Conservation (phyloP, 2,113 vertebrate species). For the Micromys minutus region DNA sequence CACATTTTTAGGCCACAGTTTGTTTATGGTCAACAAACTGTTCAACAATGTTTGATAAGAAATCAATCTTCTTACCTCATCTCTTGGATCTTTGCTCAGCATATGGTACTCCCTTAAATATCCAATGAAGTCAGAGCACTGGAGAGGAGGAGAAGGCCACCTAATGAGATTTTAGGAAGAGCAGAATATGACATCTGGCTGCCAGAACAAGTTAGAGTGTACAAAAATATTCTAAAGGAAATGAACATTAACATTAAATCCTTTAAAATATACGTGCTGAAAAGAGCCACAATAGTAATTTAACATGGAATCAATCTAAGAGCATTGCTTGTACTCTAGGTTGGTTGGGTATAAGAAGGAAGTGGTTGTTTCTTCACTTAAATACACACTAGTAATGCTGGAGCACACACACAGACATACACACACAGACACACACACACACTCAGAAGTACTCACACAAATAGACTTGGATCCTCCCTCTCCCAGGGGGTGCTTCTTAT, state of each 20-base stretch:
- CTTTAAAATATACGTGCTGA: conserved; percentile 66
- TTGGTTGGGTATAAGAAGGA: conserved; percentile 38
- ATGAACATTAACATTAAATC: conserved; percentile 56
- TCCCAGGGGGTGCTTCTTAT: conserved; percentile 16
- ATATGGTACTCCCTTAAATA: conserved; percentile 49
- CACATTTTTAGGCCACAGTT: neutral
- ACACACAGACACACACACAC: neutral
- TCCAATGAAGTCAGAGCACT: conserved; percentile 46
- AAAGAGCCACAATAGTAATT: conserved; percentile 54
- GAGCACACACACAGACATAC: neutral
- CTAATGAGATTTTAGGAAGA: conserved; percentile 72
- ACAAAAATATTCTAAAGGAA: conserved; percentile 66
- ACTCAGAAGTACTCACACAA: conserved; percentile 1
- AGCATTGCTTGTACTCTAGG: conserved; percentile 12
- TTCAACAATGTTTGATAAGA: conserved; percentile 40
- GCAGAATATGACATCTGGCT: conserved; percentile 72
- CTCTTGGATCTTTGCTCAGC: conserved; percentile 56
- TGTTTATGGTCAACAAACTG: neutral
- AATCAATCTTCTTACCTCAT: conserved; percentile 65
- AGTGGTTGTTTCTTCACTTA: conserved; percentile 40
- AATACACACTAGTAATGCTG: neutral
- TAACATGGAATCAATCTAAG: conserved; percentile 56
- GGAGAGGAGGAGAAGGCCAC: conserved; percentile 66
- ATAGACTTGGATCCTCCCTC: neutral
- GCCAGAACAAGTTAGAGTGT: conserved; percentile 64